These are phyloP conservation scores for Epirrita christyi DNA, from an alignment of 2,888 invertebrate genomes.

Conservation along the genomic window DNA sequence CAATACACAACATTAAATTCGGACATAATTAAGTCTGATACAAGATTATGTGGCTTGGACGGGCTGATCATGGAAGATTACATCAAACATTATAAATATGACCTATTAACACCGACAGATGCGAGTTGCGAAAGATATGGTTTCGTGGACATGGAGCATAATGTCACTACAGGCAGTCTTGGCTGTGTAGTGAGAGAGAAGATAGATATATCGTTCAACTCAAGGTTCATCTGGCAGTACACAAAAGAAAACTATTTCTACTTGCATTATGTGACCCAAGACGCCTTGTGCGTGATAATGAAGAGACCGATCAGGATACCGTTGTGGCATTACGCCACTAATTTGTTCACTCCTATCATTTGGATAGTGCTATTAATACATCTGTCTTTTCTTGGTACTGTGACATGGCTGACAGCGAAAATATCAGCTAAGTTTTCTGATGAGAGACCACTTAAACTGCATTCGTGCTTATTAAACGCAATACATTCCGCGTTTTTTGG, in stretches of 20 bases:
- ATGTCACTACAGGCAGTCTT: slow-evolving; percentile 47
- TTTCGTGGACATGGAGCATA: slow-evolving; percentile 30
- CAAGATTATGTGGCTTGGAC: slow-evolving; percentile 57
- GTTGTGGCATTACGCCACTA: slow-evolving; percentile 52
- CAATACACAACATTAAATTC: slow-evolving; percentile 36
- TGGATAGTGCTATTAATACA: slow-evolving; percentile 34
- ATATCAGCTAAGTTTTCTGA: slow-evolving; percentile 28
- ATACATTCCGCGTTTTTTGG: slow-evolving; percentile 48
- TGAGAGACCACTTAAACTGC: slow-evolving; percentile 23
- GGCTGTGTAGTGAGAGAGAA: slow-evolving; percentile 47
- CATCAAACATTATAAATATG: slow-evolving; percentile 50
- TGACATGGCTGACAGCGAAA: slow-evolving; percentile 46
- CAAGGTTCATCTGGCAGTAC: slow-evolving; percentile 58
- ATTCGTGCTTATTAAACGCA: slow-evolving; percentile 40
- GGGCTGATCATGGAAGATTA: slow-evolving; percentile 57
- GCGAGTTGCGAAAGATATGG: slow-evolving; percentile 45
- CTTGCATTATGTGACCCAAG: slow-evolving; percentile 47
- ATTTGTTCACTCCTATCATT: slow-evolving; percentile 27
- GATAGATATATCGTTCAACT: slow-evolving; percentile 63
- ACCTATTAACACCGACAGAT: slow-evolving; percentile 39
- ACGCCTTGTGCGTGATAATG: slow-evolving; percentile 54
- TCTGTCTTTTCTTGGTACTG: slow-evolving; percentile 32
- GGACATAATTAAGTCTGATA: slow-evolving; percentile 30
- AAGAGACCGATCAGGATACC: slow-evolving; percentile 46
- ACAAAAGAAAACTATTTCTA: slow-evolving; percentile 42